A percentile compares a stretch with the other conserved stretches of the same genome.
Conservation (phyloP, 2,113 vertebrate species). For the Electrona antarctica region DNA sequence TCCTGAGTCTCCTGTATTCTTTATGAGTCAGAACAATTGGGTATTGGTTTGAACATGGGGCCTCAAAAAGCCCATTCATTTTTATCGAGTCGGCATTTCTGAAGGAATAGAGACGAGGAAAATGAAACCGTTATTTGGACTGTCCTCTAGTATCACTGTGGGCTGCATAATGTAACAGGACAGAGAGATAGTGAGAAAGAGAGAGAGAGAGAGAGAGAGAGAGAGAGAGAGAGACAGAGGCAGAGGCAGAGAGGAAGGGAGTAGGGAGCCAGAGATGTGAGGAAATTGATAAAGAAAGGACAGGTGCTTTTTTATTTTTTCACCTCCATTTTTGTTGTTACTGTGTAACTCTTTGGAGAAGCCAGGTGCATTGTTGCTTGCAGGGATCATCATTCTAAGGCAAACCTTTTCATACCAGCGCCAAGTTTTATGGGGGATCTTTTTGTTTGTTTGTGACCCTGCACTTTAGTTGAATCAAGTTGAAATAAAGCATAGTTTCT, state of each 20-base stretch:
- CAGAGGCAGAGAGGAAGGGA: not conserved
- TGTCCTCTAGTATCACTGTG: slow-evolving; percentile 22
- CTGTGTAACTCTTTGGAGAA: too few species aligned
- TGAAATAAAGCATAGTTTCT: too few species aligned
- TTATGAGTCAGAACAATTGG: too few species aligned
- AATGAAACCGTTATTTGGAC: slow-evolving; percentile 59
- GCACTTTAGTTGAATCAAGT: too few species aligned
- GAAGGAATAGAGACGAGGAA: slow-evolving; percentile 60
- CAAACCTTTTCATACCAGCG: too few species aligned
- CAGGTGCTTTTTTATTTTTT: not conserved
- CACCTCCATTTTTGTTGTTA: not conserved
- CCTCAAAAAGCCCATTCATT: slow-evolving; percentile 42
- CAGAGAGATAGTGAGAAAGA: too few species aligned
- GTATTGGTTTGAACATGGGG: too few species aligned
- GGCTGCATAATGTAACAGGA: slow-evolving; percentile 57
- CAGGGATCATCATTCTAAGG: too few species aligned
- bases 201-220: slow-evolving; percentile 11
- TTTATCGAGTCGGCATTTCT: slow-evolving; percentile 56
- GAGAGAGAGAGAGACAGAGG: slow-evolving; percentile 4
- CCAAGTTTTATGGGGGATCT: too few species aligned
- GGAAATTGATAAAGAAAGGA: slow-evolving; percentile 23
- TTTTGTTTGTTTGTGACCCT: too few species aligned
- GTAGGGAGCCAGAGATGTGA: slow-evolving; percentile 18
- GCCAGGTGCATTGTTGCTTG: too few species aligned
- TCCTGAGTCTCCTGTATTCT: too few species aligned